Evolutionary conservation across 2,797 vertebrate species (phyloP).

Genomic region (Cryptoprocta ferox): DNA sequence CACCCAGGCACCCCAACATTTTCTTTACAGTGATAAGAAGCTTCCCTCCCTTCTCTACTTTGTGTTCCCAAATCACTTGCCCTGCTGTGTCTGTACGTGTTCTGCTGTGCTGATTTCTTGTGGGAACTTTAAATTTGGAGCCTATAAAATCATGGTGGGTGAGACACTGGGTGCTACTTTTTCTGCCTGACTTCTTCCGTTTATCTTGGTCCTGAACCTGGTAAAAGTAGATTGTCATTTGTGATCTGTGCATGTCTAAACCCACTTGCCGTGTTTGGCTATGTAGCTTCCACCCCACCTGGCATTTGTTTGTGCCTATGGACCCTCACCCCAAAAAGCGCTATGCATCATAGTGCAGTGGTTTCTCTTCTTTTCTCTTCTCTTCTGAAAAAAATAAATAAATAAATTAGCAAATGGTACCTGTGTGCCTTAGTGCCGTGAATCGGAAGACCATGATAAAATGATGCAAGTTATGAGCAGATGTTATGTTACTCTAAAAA

Average conservation of each 20-base stretch:
- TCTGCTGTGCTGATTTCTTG: not conserved
- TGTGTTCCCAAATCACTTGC: not conserved
- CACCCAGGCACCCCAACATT: not conserved
- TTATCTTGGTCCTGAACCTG: not conserved
- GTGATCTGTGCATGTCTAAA: not conserved
- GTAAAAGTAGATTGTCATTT: not conserved
- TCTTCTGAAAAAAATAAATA: too few relatives aligned
- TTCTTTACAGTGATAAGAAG: not conserved
- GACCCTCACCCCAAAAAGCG: not conserved
- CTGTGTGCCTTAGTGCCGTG: not conserved
- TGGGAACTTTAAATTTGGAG: not conserved
- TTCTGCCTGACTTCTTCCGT: not conserved
- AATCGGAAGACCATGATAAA: not conserved
- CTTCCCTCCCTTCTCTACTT: not conserved
- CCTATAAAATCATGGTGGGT: not conserved
- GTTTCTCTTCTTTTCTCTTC: not conserved
- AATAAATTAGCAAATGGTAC: not conserved
- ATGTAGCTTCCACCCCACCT: not conserved
- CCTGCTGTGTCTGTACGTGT: not conserved
- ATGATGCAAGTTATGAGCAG: not conserved
- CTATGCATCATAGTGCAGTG: not conserved
- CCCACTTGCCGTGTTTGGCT: not conserved
- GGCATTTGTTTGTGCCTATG: not conserved
- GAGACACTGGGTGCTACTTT: not conserved
- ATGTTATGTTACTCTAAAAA: not conserved